These are phyloP conservation scores for Ecdyonurus torrentis DNA, from an alignment of 2,888 invertebrate species.

Conservation along the genomic window DNA sequence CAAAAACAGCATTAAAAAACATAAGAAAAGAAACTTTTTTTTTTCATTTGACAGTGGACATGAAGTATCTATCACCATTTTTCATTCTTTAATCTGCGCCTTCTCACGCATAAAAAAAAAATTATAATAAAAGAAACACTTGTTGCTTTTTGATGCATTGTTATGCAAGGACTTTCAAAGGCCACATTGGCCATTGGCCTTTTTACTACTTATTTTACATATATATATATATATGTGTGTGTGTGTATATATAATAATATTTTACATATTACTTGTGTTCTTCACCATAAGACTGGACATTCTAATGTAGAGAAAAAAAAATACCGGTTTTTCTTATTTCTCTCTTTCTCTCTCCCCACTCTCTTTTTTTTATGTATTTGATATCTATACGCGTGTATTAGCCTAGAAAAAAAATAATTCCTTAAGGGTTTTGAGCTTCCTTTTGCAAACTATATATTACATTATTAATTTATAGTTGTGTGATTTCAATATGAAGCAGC, in stretches of 20 bases:
- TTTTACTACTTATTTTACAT: not conserved
- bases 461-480: no score
- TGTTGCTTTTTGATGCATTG: slow-evolving; percentile 4
- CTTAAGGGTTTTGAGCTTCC: not conserved
- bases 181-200: slow-evolving; percentile 3
- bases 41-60: not conserved
- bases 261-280: not conserved
- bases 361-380: not conserved
- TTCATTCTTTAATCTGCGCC: not conserved
- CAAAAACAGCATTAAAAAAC: not conserved
- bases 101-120: slow-evolving; percentile 1
- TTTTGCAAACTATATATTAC: not conserved
- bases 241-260: no score
- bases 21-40: not conserved
- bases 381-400: not conserved
- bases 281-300: not conserved
- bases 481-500: no score
- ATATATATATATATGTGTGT: not conserved
- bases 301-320: not conserved
- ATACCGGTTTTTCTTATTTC: slow-evolving; percentile 3
- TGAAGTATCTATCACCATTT: not conserved
- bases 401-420: not conserved
- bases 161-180: slow-evolving; percentile 2
- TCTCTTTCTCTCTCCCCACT: not conserved
- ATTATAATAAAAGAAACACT: no score